Evolutionary conservation across 2,113 vertebrate genomes (phyloP), one percentile per base, ranked within the genome.

Genomic region (Carollia perspicillata): DNA sequence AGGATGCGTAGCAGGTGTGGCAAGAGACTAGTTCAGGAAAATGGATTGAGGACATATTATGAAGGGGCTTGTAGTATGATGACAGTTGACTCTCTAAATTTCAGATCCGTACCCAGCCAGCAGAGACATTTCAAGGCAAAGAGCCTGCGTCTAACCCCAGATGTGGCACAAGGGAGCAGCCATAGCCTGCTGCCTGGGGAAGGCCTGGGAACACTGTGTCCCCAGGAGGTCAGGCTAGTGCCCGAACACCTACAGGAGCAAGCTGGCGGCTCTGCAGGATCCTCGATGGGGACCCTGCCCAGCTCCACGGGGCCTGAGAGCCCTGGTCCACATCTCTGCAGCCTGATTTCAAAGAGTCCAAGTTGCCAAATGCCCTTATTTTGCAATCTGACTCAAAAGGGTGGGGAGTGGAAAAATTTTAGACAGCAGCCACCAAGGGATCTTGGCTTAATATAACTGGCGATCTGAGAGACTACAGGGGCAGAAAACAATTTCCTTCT

Each of bases 331-430:
- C 74, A 37, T 44, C 77, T 71, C 42, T 42, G 30, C 69, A 60
- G 78, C n/a, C 92, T 51, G 55, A 53, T 69, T 84, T 44, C 11
- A 2, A 89, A 86, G 88, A 97, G 80, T 80, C 72, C 66, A 81
- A 92, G 88, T 92, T 97, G 93, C 96, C 85, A 93, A 95, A 97
- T 93, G 96, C 75, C 96, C 94, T 97, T 96, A 93, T 98, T 98
- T 95, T 97, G 95, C 93, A 69, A 93, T 97, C 90, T 94, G 96
- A 97, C 96, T 97, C 68, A 86, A 97, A 96, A 95, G 88, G 95
- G 90, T 97, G 90, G 84, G 60, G 96, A 97, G 63, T 95, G 97
- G 97, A 98, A 97, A 97, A 98, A 95, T 95, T 97, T 95, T 75
- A 97, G 96, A 85, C 96, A 78, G 96, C 85, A 86, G 74, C 75